These are phyloP conservation scores for Eilema caniola DNA, from an alignment of 2,888 invertebrate genomes.

Conservation along the genomic window DNA sequence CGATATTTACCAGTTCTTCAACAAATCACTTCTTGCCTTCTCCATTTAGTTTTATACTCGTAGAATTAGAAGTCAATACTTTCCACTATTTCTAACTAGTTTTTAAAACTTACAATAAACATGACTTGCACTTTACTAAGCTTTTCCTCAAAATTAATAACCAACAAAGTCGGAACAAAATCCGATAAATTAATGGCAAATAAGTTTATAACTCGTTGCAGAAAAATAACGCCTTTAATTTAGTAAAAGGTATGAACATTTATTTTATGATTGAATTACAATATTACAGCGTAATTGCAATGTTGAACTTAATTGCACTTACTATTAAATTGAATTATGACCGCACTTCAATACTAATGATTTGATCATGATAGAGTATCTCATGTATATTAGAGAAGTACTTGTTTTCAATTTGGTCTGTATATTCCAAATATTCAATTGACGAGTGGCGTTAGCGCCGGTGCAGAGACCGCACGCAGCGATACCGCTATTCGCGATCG, in stretches of 20 bases:
- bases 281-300: not conserved
- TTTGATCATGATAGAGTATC: not conserved
- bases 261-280: no score
- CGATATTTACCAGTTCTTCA: not conserved
- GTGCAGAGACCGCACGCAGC: conserved; percentile 2
- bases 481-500: not conserved
- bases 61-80: not conserved
- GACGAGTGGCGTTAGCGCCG: not conserved
- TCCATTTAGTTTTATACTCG: not conserved
- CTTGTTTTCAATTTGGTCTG: not conserved
- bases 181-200: not conserved
- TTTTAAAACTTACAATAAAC: not conserved
- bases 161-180: not conserved
- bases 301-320: not conserved
- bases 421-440: not conserved
- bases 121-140: not conserved
- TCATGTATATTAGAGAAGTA: not conserved
- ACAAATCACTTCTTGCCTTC: not conserved
- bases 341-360: not conserved
- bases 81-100: not conserved
- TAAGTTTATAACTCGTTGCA: not conserved
- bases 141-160: not conserved
- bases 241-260: not conserved
- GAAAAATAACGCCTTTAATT: not conserved
- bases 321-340: not conserved